Evolutionary conservation across 2,888 invertebrate species (phyloP).

Genomic region (Anthrax anthrax): DNA sequence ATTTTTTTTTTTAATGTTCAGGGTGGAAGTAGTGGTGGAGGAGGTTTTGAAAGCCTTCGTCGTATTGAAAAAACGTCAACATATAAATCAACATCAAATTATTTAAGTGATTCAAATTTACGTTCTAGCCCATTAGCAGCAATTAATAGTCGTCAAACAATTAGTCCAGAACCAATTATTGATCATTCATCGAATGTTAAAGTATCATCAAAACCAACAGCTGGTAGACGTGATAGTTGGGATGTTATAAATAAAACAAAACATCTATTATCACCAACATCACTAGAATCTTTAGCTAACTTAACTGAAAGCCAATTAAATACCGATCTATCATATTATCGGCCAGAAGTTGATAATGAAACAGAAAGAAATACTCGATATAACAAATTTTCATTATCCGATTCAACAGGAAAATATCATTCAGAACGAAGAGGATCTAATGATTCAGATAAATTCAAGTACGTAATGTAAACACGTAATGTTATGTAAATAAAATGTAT

Average conservation of each 20-base stretch:
- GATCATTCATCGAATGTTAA: constrained; percentile 43
- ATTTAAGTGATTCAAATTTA: constrained; percentile 30
- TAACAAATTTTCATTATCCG: constrained; percentile 38
- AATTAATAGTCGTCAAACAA: constrained; percentile 38
- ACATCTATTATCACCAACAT: constrained; percentile 54
- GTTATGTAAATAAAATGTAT: neutral
- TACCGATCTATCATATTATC: constrained; percentile 34
- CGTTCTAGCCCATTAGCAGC: constrained; percentile 41
- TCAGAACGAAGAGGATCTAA: constrained; percentile 21
- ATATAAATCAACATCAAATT: constrained; percentile 38
- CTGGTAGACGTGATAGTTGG: constrained; percentile 61
- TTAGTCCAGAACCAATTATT: constrained; percentile 39
- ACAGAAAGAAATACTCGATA: constrained; percentile 46
- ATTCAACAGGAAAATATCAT: constrained; percentile 21
- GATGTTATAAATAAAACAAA: constrained; percentile 69
- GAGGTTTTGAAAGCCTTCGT: constrained; percentile 25
- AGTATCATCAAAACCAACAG: constrained; percentile 44
- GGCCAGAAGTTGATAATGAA: constrained; percentile 42
- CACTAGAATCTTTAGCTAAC: constrained; percentile 55
- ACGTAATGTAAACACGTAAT: constrained; percentile 1
- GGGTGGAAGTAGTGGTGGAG: constrained; percentile 15
- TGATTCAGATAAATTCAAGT: constrained; percentile 22
- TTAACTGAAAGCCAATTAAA: constrained; percentile 46
- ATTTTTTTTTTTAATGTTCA: neutral
- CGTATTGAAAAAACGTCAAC: constrained; percentile 36